Conservation (phyloP, 2,113 vertebrate species). For the Anhinga anhinga region DNA sequence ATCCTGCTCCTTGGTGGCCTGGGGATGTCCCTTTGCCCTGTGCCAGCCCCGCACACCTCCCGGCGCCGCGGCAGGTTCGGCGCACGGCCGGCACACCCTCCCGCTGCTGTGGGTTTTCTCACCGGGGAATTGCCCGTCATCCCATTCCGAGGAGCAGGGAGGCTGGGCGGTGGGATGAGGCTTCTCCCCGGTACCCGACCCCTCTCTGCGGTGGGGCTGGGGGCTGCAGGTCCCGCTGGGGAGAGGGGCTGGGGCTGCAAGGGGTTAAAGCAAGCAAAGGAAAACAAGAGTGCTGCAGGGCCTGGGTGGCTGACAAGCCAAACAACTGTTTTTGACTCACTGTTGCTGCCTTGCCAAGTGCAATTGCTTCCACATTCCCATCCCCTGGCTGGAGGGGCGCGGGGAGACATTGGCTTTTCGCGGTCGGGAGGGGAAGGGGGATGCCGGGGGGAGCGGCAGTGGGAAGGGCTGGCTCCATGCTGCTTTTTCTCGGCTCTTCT, state of each 20-base stretch:
- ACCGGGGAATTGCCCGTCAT: rapidly evolving
- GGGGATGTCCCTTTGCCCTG: rapidly evolving
- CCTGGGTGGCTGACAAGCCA: constrained; percentile 63
- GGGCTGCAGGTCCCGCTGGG: not conserved
- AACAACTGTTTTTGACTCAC: constrained; percentile 71
- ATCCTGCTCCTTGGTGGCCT: not conserved
- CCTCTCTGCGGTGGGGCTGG: rapidly evolving
- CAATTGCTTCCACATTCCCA: constrained; percentile 64
- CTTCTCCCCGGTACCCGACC: not conserved
- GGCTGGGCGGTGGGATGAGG: rapidly evolving
- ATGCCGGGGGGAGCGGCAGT: not conserved
- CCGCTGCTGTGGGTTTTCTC: not conserved
- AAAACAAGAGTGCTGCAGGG: constrained; percentile 58
- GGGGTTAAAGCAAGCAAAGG: constrained; percentile 36
- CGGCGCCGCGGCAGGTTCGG: rapidly evolving
- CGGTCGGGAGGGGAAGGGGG: constrained; percentile 37
- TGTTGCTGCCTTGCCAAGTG: constrained; percentile 61
- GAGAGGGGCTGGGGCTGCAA: not conserved
- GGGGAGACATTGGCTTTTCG: constrained; percentile 18
- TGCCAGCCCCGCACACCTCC: not conserved
- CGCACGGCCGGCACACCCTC: rapidly evolving
- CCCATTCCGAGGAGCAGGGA: not conserved
- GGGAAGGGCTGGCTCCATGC: not conserved
- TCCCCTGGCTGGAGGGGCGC: constrained; percentile 50
- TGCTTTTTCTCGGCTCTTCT: not conserved